phyloP scores from a whole-genome alignment of 2,113 vertebrate genomes.

The Phainopepla nitens region DNA sequence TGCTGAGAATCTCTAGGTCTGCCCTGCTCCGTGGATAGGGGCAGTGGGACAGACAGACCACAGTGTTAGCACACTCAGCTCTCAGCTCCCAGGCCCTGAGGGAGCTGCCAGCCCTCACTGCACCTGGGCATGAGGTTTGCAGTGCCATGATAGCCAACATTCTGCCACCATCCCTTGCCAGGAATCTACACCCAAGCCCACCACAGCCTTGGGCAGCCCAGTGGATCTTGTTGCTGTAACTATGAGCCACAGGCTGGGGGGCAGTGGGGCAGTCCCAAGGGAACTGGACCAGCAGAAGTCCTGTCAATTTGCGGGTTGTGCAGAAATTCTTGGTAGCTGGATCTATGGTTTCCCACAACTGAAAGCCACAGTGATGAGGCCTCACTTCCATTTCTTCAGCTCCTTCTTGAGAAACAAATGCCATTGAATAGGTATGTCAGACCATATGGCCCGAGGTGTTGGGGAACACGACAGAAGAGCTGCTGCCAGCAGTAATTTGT shows the following conservation, averaged over 20 bases:
- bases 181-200: background rate
- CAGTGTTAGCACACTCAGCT: background rate
- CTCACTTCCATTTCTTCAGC: background rate
- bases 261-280: background rate
- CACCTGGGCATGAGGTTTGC: background rate
- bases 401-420: background rate
- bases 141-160: background rate
- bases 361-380: background rate
- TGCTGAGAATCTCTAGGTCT: background rate
- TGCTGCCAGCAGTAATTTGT: background rate
- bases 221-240: background rate
- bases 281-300: background rate
- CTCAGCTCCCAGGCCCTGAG: rapidly evolving
- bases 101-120: background rate
- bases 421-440: background rate
- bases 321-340: background rate
- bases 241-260: background rate
- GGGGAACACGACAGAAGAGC: background rate
- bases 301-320: background rate
- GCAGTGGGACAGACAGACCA: background rate
- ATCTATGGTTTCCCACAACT: background rate
- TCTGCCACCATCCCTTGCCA: background rate
- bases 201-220: background rate
- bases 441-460: background rate
- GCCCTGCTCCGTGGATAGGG: background rate